Evolutionary conservation across 2,113 vertebrate genomes (phyloP), one percentile per base, ranked within the genome.

Genomic region (Psammodynastes pulverulentus): DNA sequence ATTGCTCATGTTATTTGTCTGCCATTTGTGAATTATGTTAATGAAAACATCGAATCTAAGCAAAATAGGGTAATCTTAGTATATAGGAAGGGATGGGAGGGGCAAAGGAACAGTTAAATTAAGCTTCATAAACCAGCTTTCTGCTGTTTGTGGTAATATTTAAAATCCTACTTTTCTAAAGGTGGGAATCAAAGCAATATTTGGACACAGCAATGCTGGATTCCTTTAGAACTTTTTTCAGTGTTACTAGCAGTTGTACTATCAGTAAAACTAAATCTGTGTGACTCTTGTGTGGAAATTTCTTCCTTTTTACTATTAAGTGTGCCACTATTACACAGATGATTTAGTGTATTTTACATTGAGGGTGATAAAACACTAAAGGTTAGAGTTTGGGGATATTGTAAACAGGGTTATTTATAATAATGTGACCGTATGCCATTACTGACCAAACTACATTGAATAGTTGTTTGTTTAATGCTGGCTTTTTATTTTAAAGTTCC

Each of bases 391-490:
- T 96, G 96, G 97, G 93, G 96, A 97, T 97, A 97, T 98, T 94
- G 93, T 98, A 97, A 97, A 98, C 97, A 98, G 97, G 98, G 97
- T 98, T 98, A 98, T 98, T 98, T 98, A 98, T 98, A 79, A 97
- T 97, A 97, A 98, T 97, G 97, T 97, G 97, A 98, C 96, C 97
- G 97, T 98, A 98, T 54, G 96, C 97, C 97, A 95, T 90, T 97
- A 97, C 97, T 98, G 97, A 97, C 97, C 96, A 96, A 96, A 97
- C 97, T 98, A 98, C 97, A 96, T 95, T 85, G 92, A 92, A 97
- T 98, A 97, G 97, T 97, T 97, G 86, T n/a, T 90, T 17, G 89
- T 93, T 94, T 96, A 96, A 96, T 97, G 93, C 86, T 96, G 94
- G 96, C 97, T 97, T 86, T 62, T 86, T 86, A 93, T 97, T 97